Conservation (phyloP, 2,888 invertebrate species). For the Metacarcinus magister region DNA sequence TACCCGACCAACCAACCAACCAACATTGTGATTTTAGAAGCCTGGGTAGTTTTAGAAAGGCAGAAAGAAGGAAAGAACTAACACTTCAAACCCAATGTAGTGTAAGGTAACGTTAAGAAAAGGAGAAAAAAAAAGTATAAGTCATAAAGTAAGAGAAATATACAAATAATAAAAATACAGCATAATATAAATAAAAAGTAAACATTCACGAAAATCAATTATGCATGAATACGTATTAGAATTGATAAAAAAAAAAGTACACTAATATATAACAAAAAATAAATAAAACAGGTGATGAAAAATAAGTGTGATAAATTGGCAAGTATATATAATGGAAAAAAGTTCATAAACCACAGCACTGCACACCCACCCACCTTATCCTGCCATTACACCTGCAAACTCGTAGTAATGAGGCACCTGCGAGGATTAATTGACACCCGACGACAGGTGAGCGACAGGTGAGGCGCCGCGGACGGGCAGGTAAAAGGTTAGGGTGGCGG, state of each 20-base stretch:
- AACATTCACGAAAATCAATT: background rate
- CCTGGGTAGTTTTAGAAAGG: too few relatives aligned
- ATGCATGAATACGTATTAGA: background rate
- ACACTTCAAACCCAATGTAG: too few relatives aligned
- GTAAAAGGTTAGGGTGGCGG: background rate
- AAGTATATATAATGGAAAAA: slow-evolving; percentile 5
- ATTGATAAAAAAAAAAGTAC: background rate
- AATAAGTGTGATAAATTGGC: background rate
- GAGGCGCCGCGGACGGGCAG: background rate
- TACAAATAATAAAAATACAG: background rate
- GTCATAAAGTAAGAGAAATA: background rate
- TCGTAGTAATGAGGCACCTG: slow-evolving; percentile 1
- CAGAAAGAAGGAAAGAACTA: too few relatives aligned
- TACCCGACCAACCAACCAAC: too few relatives aligned
- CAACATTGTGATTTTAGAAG: too few relatives aligned
- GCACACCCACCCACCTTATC: background rate
- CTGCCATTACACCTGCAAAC: background rate
- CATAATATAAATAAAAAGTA: background rate
- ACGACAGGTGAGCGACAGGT: slow-evolving; percentile 27
- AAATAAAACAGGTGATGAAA: background rate
- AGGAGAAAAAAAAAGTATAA: too few relatives aligned
- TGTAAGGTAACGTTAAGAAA: too few relatives aligned
- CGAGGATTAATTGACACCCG: background rate
- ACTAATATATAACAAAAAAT: background rate
- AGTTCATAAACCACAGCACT: background rate